Percentiles rank a stretch among this genome's conserved stretches.
phyloP scores from a whole-genome alignment of 1,140 invertebrate genomes.

The Geopemphigus sp. region DNA sequence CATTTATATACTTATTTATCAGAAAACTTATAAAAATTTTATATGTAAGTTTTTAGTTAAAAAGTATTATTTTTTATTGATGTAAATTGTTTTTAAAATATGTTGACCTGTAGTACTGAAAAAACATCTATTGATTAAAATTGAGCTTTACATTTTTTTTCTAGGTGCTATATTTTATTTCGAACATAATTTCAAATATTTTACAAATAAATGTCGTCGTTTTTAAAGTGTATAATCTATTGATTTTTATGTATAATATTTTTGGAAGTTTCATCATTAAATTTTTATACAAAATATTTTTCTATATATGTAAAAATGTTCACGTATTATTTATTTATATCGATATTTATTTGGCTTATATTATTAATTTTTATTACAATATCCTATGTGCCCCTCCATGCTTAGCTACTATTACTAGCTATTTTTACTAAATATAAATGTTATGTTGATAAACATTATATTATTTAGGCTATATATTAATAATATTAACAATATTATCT shows the following conservation, averaged over 20 bases:
- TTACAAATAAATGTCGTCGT: constrained; percentile 7
- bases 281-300: constrained; percentile 18
- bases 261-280: not conserved
- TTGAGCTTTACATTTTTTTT: constrained; percentile 44
- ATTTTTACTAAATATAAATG: constrained; percentile 19
- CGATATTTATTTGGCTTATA: not conserved
- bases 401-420: constrained; percentile 25
- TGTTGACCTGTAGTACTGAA: constrained; percentile 17
- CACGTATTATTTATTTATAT: constrained; percentile 21
- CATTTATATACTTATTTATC: constrained; percentile 40
- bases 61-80: constrained; percentile 42
- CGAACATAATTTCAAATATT: too few relatives aligned
- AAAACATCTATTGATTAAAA: constrained; percentile 27
- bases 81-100: constrained; percentile 16
- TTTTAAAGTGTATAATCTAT: not conserved
- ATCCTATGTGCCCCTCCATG: constrained; percentile 20
- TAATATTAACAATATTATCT: constrained; percentile 30
- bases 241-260: constrained; percentile 5
- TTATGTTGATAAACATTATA: constrained; percentile 16
- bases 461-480: constrained; percentile 13
- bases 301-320: constrained; percentile 14
- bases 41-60: constrained; percentile 21
- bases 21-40: constrained; percentile 25
- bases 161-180: constrained; percentile 48
- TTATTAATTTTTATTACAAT: constrained; percentile 26